These are phyloP conservation scores for Torymus texanus DNA, from an alignment of 2,888 invertebrate species.

Conservation along the genomic window DNA sequence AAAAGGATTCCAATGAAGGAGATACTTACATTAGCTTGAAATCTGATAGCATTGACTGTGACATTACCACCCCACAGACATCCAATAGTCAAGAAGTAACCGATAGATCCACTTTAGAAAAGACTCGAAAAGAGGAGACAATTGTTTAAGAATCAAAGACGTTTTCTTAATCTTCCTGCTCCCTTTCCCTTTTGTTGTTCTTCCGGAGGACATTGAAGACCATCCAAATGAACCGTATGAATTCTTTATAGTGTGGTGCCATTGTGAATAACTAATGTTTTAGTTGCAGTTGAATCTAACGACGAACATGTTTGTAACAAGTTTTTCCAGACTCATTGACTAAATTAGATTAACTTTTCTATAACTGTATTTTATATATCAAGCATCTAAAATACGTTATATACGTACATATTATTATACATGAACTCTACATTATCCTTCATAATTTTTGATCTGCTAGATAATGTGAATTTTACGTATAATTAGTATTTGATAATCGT, in stretches of 20 bases:
- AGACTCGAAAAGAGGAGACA: constrained; percentile 23
- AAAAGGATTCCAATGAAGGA: constrained; percentile 12
- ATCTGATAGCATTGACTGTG: constrained; percentile 51
- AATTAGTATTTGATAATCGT: background rate
- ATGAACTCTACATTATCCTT: constrained; percentile 18
- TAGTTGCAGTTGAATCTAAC: constrained; percentile 47
- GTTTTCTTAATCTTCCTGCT: background rate
- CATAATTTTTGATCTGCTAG: background rate
- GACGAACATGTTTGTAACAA: constrained; percentile 18
- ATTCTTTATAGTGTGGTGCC: constrained; percentile 59
- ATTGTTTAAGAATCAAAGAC: constrained; percentile 20
- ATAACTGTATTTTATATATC: background rate
- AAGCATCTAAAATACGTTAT: too few relatives aligned
- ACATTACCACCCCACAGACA: background rate
- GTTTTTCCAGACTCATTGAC: background rate
- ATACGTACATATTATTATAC: constrained; percentile 21
- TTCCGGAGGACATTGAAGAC: constrained; percentile 24
- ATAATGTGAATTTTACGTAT: constrained; percentile 12
- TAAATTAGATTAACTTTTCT: constrained; percentile 34
- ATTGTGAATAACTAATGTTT: constrained; percentile 44
- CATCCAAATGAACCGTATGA: constrained; percentile 61
- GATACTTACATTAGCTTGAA: constrained; percentile 51
- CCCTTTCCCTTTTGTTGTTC: background rate
- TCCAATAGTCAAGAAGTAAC: constrained; percentile 13
- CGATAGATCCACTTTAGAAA: background rate